Evolutionary conservation across 1,140 invertebrate species (phyloP), one percentile per base, ranked within the genome.

Genomic region (Drosophila malerkotliana): DNA sequence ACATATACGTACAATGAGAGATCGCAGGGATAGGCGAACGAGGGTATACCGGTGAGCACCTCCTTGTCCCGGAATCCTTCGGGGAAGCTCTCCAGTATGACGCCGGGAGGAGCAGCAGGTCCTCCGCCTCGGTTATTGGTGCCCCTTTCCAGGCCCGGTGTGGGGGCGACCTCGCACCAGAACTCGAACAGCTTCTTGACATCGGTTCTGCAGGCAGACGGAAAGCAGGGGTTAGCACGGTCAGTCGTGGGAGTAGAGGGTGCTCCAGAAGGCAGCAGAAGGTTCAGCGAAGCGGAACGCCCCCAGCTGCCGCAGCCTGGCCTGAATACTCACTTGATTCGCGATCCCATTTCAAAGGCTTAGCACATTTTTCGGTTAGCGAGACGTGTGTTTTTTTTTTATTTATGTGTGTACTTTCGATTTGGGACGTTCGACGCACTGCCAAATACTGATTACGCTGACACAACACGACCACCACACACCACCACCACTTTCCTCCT

Each of bases 1-100:
- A 12, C 14, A 18, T 14, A 68, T 57, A 91, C 93, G 92, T 93
- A 96, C 96, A 95, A 95, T 92, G 94, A 93, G 90, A 96, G 93
- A 91, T 95, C 94, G 92, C 96, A 97, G 41, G 96, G 96, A 92
- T 96, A 97, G 67, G 96, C 94, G 93, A 97, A 97, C 92, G 96
- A 94, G 63, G 96, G 95, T 74, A 97, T 95, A 74, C 94, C 94
- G 90, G 95, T 95, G 34, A 97, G 92, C 72, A 96, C 94, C 89
- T 96, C 95, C 84, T 95, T 92, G 92, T 97, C 94, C 59, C 93
- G 93, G 91, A 95, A 97, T 54, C 92, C 79, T 48, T 92, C 95
- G 45, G 96, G 96, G 92, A 95, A 97, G 80, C 95, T 95, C 90
- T 96, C 95, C 9, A 95, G 92, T 81, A 97, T 96, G 93, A 95